Evolutionary conservation across 2,888 invertebrate genomes (phyloP).

Genomic region (Agonopterix alstromeriana): DNA sequence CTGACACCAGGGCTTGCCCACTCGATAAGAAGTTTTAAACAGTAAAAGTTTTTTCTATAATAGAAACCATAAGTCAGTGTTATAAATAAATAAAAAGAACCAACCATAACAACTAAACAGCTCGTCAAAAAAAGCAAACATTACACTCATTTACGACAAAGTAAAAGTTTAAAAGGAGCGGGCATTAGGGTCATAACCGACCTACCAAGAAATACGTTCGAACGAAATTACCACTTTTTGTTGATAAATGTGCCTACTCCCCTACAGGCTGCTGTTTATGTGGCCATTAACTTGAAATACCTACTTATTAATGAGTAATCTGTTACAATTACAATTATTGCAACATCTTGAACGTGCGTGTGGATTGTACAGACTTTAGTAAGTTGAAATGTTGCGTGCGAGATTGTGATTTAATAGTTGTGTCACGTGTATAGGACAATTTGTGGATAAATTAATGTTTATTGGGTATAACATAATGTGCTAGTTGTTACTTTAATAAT

Average conservation of each 20-base stretch:
- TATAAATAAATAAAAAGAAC: neutral
- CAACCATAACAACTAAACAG: too few species aligned
- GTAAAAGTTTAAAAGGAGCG: slow-evolving; percentile 39
- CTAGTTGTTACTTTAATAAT: too few species aligned
- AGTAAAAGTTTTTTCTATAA: neutral
- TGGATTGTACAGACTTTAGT: neutral
- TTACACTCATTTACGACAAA: slow-evolving; percentile 23
- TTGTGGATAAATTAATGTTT: too few species aligned
- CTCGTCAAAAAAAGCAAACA: neutral
- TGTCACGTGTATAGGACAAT: neutral
- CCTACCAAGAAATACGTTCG: slow-evolving; percentile 50
- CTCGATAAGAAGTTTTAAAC: too few species aligned
- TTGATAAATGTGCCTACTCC: slow-evolving; percentile 57
- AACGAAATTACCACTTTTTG: slow-evolving; percentile 68
- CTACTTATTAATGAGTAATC: slow-evolving; percentile 70
- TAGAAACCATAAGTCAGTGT: neutral
- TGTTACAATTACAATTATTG: slow-evolving; percentile 59
- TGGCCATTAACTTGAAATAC: slow-evolving; percentile 68
- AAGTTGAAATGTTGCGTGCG: slow-evolving; percentile 4
- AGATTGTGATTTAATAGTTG: neutral
- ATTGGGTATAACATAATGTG: too few species aligned
- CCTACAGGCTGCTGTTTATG: slow-evolving; percentile 65
- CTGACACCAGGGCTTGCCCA: too few species aligned
- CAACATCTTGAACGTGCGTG: slow-evolving; percentile 36
- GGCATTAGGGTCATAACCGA: slow-evolving; percentile 47